Conservation (phyloP, 2,113 vertebrate genomes). For the Dinomys branickii region DNA sequence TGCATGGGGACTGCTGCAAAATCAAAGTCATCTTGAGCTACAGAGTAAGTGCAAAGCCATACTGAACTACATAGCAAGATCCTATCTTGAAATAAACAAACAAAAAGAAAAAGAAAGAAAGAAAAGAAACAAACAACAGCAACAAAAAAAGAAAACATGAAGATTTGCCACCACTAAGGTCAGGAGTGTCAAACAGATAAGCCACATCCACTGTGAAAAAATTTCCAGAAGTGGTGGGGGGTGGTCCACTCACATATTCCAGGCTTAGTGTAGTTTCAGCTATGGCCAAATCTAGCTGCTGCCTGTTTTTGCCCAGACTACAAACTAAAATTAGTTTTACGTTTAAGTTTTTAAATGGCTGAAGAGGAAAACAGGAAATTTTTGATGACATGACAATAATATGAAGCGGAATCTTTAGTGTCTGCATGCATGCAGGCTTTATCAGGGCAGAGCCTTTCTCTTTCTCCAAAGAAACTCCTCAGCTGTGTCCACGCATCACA, state of each 20-base stretch:
- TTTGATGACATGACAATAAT: neutral
- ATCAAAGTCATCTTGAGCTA: neutral
- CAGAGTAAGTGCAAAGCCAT: neutral
- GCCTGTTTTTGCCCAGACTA: neutral
- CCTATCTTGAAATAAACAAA: neutral
- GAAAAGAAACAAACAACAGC: too few species aligned
- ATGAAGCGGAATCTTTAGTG: neutral
- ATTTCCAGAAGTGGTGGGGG: neutral
- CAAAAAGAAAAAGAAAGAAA: too few species aligned
- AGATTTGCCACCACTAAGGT: neutral
- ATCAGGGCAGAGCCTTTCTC: neutral
- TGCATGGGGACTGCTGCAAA: neutral
- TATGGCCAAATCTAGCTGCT: neutral
- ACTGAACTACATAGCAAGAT: neutral
- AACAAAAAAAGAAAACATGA: neutral
- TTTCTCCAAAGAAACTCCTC: fast-evolving
- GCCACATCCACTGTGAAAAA: fast-evolving
- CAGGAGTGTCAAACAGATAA: neutral
- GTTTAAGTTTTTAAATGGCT: neutral
- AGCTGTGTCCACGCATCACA: fast-evolving
- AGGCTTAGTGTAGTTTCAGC: neutral
- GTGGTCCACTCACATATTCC: neutral
- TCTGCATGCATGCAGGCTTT: neutral
- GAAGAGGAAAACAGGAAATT: neutral
- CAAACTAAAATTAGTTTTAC: neutral